These are phyloP conservation scores for Andrena cerasifolii DNA, from an alignment of 1,140 invertebrate species.

Conservation along the genomic window DNA sequence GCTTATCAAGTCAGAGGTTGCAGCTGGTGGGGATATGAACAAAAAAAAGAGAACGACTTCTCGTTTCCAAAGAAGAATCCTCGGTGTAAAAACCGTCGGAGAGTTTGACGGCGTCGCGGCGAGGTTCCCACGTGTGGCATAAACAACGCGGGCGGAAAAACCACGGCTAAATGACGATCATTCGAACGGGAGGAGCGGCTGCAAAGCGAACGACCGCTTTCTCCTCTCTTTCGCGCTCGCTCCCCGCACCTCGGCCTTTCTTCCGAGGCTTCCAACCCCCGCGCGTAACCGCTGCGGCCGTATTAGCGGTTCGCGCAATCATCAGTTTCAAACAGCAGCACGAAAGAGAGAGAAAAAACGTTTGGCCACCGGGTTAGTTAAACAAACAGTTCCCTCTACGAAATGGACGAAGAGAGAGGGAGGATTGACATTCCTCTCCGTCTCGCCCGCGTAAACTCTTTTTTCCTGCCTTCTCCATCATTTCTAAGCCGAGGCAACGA, in stretches of 20 bases:
- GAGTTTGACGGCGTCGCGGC: slow-evolving; percentile 30
- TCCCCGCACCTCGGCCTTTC: not conserved
- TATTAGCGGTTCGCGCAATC: slow-evolving; percentile 74
- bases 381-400: slow-evolving; percentile 72
- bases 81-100: slow-evolving; percentile 26
- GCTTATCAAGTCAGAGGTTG: not conserved
- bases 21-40: not conserved
- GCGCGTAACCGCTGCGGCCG: slow-evolving; percentile 67
- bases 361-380: slow-evolving; percentile 72
- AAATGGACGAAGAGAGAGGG: slow-evolving; percentile 67
- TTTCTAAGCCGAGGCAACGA: slow-evolving; percentile 27
- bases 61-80: slow-evolving; percentile 15
- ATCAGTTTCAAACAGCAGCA: slow-evolving; percentile 64
- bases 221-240: not conserved
- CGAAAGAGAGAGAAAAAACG: slow-evolving; percentile 58
- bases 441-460: slow-evolving; percentile 43
- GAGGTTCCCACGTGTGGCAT: slow-evolving; percentile 48
- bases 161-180: slow-evolving; percentile 20
- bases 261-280: not conserved
- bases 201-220: not conserved
- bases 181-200: slow-evolving; percentile 17
- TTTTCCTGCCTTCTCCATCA: slow-evolving; percentile 49
- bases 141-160: slow-evolving; percentile 48
- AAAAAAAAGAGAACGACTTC: too few relatives aligned
- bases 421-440: slow-evolving; percentile 50